Percentiles rank a stretch among this genome's conserved stretches.
Evolutionary conservation across 2,888 invertebrate species (phyloP).

Genomic region (Trissoscelio sp.): DNA sequence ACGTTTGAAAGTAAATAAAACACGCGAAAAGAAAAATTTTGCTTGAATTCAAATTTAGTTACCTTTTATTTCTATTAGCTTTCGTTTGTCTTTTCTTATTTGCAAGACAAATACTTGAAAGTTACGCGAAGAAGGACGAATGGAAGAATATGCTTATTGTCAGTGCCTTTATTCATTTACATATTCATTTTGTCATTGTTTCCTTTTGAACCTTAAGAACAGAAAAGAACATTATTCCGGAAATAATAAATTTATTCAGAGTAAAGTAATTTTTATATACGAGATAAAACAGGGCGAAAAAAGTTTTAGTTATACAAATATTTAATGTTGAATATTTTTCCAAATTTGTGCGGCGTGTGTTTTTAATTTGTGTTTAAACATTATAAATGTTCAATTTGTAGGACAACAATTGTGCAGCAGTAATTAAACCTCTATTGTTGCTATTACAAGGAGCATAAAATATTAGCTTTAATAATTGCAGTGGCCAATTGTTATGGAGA

Average conservation of each 20-base stretch:
- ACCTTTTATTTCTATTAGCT: constrained; percentile 30
- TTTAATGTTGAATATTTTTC: too few species aligned
- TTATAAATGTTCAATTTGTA: too few species aligned
- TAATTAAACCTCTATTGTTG: neutral
- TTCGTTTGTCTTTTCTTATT: constrained; percentile 35
- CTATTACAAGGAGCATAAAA: neutral
- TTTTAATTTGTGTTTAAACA: too few species aligned
- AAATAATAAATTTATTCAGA: neutral
- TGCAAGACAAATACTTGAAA: constrained; percentile 34
- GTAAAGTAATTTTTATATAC: too few species aligned
- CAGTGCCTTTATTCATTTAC: constrained; percentile 32
- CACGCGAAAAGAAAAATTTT: constrained; percentile 13
- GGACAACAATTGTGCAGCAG: too few species aligned
- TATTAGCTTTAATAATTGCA: neutral
- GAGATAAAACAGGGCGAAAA: too few species aligned
- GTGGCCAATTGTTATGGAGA: neutral
- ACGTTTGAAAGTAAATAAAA: too few species aligned
- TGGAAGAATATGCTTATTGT: constrained; percentile 10
- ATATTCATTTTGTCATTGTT: constrained; percentile 37
- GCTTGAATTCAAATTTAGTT: constrained; percentile 19
- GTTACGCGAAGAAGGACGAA: constrained; percentile 2
- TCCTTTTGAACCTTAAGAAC: neutral
- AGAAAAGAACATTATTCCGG: neutral
- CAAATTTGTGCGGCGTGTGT: too few species aligned
- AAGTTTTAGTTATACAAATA: too few species aligned